phyloP scores from a whole-genome alignment of 1,140 invertebrate species.

The Propsilocerus akamusi region DNA sequence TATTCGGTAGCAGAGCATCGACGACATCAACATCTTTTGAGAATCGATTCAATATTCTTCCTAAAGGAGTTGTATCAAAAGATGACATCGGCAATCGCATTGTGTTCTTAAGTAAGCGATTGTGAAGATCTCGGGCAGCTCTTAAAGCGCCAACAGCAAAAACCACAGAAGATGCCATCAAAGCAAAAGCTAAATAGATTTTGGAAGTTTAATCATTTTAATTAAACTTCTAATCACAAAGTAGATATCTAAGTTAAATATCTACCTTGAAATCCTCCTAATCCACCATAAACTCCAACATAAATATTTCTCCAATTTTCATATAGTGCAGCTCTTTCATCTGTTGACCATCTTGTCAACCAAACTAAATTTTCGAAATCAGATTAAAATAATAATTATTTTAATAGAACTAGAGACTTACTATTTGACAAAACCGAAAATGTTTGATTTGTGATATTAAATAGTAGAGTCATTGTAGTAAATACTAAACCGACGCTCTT shows the following conservation, averaged over 20 bases:
- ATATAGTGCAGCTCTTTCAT: constrained; percentile 32
- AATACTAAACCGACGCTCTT: constrained; percentile 62
- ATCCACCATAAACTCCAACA: constrained; percentile 70
- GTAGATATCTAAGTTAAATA: constrained; percentile 9
- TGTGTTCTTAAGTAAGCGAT: constrained; percentile 41
- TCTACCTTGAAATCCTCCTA: constrained; percentile 77
- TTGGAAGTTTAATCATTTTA: neutral
- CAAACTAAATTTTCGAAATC: constrained; percentile 35
- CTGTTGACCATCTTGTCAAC: constrained; percentile 74
- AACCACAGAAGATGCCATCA: neutral
- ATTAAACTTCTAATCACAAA: neutral
- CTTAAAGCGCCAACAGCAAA: constrained; percentile 37
- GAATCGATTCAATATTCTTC: constrained; percentile 65
- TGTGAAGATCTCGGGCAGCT: constrained; percentile 47
- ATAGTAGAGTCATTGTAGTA: constrained; percentile 49
- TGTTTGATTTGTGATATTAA: constrained; percentile 71
- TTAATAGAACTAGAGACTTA: neutral
- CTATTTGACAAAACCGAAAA: constrained; percentile 77
- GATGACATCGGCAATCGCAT: constrained; percentile 45
- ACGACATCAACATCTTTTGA: constrained; percentile 50
- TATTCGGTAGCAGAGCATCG: constrained; percentile 42
- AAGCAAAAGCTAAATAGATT: neutral
- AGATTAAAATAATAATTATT: too few species aligned
- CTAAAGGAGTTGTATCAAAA: constrained; percentile 68
- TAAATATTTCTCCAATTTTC: constrained; percentile 52